Evolutionary conservation across 1,140 invertebrate genomes (phyloP).

Genomic region (Drosophila malerkotliana): DNA sequence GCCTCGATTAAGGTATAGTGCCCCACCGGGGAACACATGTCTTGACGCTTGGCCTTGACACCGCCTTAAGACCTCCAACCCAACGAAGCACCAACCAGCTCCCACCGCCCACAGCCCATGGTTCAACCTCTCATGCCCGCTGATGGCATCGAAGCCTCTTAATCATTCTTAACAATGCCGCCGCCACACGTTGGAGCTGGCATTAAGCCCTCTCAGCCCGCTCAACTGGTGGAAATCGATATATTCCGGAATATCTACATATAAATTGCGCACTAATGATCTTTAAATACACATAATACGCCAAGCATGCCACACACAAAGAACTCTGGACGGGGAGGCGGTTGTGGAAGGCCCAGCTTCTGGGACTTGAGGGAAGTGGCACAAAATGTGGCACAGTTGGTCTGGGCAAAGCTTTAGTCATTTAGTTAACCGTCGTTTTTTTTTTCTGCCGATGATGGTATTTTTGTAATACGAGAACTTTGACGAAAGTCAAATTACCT

Average conservation of each 20-base stretch:
- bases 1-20: slow-evolving; percentile 54
- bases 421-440: slow-evolving; percentile 20
- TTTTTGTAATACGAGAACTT: slow-evolving; percentile 38
- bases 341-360: not conserved
- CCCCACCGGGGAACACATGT: slow-evolving; percentile 37
- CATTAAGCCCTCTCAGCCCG: slow-evolving; percentile 44
- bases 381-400: slow-evolving; percentile 16
- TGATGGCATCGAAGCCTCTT: slow-evolving; percentile 69
- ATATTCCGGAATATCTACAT: slow-evolving; percentile 45
- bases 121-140: slow-evolving; percentile 25
- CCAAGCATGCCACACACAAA: slow-evolving; percentile 35
- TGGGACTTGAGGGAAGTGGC: slow-evolving; percentile 5
- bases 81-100: not conserved
- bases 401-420: slow-evolving; percentile 23
- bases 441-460: not conserved
- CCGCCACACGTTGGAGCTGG: slow-evolving; percentile 34
- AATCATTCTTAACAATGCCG: slow-evolving; percentile 77
- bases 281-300: slow-evolving; percentile 74
- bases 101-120: not conserved
- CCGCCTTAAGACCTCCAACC: slow-evolving; percentile 9
- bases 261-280: slow-evolving; percentile 75
- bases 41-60: slow-evolving; percentile 66
- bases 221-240: slow-evolving; percentile 78
- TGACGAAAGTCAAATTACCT: slow-evolving; percentile 33
- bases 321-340: slow-evolving; percentile 1